Conservation (phyloP, 2,113 vertebrate species). For the Gopherus evgoodei region DNA sequence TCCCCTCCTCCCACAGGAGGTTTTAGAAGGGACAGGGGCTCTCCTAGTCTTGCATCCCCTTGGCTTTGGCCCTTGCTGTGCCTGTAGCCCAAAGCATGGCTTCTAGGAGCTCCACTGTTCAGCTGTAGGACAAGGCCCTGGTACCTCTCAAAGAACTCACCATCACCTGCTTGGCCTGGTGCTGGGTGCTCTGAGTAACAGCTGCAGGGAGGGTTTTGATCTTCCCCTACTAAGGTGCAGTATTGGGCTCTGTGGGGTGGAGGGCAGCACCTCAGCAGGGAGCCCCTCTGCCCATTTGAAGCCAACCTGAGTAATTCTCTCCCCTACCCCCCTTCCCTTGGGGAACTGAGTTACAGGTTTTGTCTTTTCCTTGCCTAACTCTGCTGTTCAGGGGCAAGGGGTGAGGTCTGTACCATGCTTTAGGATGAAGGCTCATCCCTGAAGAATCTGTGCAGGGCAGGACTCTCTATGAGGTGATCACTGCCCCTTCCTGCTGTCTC, state of each 20-base stretch:
- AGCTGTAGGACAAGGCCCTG: background rate
- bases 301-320: background rate
- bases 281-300: too few relatives aligned
- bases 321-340: too few relatives aligned
- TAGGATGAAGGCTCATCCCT: background rate
- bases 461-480: background rate
- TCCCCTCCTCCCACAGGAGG: fast-evolving
- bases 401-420: too few relatives aligned
- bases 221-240: background rate
- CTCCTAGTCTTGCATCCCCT: too few relatives aligned
- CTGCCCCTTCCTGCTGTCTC: background rate
- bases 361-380: background rate
- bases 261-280: too few relatives aligned
- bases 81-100: background rate
- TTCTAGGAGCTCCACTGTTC: background rate
- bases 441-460: background rate
- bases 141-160: background rate
- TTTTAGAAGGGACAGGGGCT: too few relatives aligned
- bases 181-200: background rate
- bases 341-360: background rate
- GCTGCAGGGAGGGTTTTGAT: background rate
- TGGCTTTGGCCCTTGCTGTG: background rate
- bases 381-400: background rate
- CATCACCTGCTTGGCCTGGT: background rate
- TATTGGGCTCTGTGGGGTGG: background rate